Evolutionary conservation across 2,113 vertebrate species (phyloP).

Genomic region (Acanthisitta chloris): DNA sequence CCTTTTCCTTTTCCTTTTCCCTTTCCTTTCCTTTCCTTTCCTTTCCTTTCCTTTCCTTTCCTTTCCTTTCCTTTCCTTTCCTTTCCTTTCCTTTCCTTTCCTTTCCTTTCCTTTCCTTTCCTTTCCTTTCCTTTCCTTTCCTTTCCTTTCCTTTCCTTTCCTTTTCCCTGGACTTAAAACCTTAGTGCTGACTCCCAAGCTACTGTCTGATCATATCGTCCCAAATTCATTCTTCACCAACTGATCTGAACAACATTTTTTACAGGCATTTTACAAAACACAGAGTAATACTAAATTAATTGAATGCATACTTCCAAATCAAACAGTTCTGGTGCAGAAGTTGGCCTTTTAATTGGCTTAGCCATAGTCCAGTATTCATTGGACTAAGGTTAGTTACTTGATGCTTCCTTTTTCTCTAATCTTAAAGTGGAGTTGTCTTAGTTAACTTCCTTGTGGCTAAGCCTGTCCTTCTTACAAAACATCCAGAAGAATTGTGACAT

Average conservation of each 20-base stretch:
- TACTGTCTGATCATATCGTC: not conserved
- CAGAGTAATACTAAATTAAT: not conserved
- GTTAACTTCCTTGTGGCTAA: slow-evolving; percentile 2
- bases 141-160: not conserved
- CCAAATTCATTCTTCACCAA: not conserved
- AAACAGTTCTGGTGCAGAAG: not conserved
- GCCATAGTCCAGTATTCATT: not conserved
- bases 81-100: not conserved
- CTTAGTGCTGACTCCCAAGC: not conserved
- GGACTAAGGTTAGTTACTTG: not conserved
- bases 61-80: not conserved
- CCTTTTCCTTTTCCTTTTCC: not conserved
- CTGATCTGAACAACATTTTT: not conserved
- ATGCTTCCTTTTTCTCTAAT: not conserved
- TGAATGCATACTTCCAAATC: not conserved
- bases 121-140: not conserved
- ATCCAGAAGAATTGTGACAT: not conserved
- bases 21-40: not conserved
- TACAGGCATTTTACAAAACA: not conserved
- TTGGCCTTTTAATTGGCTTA: not conserved
- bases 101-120: too few species aligned
- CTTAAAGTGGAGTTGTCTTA: not conserved
- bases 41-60: not conserved
- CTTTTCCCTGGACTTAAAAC: not conserved
- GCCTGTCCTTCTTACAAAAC: not conserved